Evolutionary conservation across 2,888 invertebrate genomes (phyloP).

Genomic region (Fragum whitleyi): DNA sequence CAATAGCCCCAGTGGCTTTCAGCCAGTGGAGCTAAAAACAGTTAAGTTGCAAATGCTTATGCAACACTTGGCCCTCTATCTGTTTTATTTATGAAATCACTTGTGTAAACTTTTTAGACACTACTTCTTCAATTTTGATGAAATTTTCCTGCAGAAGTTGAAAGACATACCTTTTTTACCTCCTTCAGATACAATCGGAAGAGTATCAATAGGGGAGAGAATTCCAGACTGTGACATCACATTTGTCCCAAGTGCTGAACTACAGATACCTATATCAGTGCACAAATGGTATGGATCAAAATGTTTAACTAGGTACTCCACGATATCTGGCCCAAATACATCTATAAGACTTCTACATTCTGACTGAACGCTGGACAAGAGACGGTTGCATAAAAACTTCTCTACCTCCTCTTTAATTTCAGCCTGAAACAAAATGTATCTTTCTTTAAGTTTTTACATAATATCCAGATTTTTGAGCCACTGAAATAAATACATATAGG

Average conservation of each 20-base stretch:
- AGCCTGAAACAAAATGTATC: slow-evolving; percentile 86
- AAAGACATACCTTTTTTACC: background rate
- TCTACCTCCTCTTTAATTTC: slow-evolving; percentile 90
- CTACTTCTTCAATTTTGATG: no score
- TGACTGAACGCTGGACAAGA: slow-evolving; percentile 80
- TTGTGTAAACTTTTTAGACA: no score
- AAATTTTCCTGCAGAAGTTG: no score
- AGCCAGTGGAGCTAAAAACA: no score
- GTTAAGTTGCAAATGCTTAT: no score
- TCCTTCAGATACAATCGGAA: background rate
- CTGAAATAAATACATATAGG: no score
- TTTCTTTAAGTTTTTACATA: no score
- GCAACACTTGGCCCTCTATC: no score
- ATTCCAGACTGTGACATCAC: background rate
- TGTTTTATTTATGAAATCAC: no score
- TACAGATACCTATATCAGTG: slow-evolving; percentile 75
- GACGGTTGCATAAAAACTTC: slow-evolving; percentile 84
- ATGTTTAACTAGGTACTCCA: slow-evolving; percentile 76
- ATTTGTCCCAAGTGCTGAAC: background rate
- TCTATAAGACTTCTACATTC: slow-evolving; percentile 90
- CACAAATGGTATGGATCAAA: slow-evolving; percentile 75
- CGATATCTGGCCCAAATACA: slow-evolving; percentile 77
- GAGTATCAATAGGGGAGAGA: slow-evolving; percentile 10
- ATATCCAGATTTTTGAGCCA: no score
- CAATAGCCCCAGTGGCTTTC: no score